Percentiles rank a stretch among this genome's conserved stretches.
Evolutionary conservation across 64 coral and sea anemone species (phyloP).

Genomic region (Pocillopora verrucosa): DNA sequence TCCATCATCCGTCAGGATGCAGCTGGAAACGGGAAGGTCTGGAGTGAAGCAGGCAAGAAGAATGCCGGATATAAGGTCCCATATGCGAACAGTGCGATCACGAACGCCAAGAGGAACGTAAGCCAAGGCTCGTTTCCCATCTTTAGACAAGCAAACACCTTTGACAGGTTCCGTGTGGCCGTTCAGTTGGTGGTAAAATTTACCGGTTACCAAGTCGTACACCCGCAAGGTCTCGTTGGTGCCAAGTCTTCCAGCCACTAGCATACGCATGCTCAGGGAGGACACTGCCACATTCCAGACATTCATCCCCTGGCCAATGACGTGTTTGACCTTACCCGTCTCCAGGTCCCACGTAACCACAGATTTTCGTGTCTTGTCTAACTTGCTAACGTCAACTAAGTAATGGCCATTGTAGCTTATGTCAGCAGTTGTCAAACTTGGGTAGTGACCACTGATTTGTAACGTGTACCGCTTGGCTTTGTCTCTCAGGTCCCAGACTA

Average conservation of each 20-base stretch:
- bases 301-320: conserved; percentile 88
- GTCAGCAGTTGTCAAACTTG: conserved; percentile 83
- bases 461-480: conserved; percentile 54
- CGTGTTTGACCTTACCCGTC: conserved; percentile 81
- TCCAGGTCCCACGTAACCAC: conserved; percentile 92
- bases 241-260: conserved; percentile 77
- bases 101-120: conserved; percentile 71
- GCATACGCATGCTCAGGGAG: conserved; percentile 83
- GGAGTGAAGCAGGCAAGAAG: conserved; percentile 93
- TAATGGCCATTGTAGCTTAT: conserved; percentile 87
- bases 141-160: conserved; percentile 72
- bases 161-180: conserved; percentile 84
- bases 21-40: conserved; percentile 91
- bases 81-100: conserved; percentile 84
- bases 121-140: conserved; percentile 79
- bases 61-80: conserved; percentile 76
- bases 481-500: conserved; percentile 87
- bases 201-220: conserved; percentile 65
- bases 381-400: conserved; percentile 83
- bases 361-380: conserved; percentile 82
- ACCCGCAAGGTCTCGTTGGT: conserved; percentile 68
- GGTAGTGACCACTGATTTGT: conserved; percentile 79
- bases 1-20: conserved; percentile 90
- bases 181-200: conserved; percentile 62
- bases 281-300: conserved; percentile 84